Base-by-base conservation (phyloP, 2,888 invertebrate genomes). In the Melangyna quadrimaculata region DNA sequence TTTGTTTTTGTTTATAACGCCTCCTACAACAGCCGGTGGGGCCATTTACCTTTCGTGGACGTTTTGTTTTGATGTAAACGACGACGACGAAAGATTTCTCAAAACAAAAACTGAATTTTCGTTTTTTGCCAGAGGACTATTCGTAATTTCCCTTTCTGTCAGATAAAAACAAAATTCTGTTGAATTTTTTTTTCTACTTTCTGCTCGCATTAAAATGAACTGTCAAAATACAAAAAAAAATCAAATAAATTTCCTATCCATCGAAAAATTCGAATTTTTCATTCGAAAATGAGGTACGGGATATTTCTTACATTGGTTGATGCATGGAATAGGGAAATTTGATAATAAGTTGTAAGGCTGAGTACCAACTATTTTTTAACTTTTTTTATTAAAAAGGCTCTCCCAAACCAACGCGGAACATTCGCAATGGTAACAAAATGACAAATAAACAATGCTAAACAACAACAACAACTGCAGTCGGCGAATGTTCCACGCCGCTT, bases 81-180 rank as follows among this genome's bases (percentile, higher is more conserved):
- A 37, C 71, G 24, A 37, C 71, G 71, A 74, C 77, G 81, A 86
- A 86, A 65, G 72, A 86, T 86, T 86, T 86, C 73, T 81, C 86
- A 86, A 86, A 86, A 78, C 86, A 86, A 86, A 86, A 86, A 73
- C 45, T 45, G 69, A 78, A 65, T 80, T 80, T 78, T 80, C 59
- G 77, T 70, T 63, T n/a, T 86, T 84, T 81, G 45, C 73, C 69
- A 72, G 80, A 80, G 80, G 86, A 80, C 77, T 81, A 78, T 86
- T 86, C 81, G 81, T 86, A 86, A 86, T 86, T 86, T 86, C 86
- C 86, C 86, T 86, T 78, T 77, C 69, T 86, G 80, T 78, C 81
- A 81, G 70, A 17, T 67, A 35, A 69, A 81, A 77, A 73, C 48
- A 59, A 74, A 70, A 35, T 22, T 48, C 51, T 67, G 22, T 22